A percentile compares a stretch with the other conserved stretches of the same genome.
These are phyloP conservation scores for Marcusenius ussheri DNA, from an alignment of 2,113 vertebrate genomes.

Conservation along the genomic window DNA sequence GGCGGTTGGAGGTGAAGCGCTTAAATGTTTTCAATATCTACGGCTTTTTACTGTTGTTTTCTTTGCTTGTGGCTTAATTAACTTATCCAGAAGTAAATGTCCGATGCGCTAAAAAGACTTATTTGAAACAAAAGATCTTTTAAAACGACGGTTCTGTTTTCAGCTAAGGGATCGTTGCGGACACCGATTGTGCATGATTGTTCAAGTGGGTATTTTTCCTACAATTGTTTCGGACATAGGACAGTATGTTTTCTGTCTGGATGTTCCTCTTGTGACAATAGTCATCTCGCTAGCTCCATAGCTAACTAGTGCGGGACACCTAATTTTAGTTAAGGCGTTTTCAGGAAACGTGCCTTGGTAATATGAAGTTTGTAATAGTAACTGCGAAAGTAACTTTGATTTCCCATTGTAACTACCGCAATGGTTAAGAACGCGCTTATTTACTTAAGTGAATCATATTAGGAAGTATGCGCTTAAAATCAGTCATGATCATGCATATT, in stretches of 20 bases:
- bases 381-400: not conserved
- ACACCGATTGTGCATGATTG: too few relatives aligned
- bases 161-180: not conserved
- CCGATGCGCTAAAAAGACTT: not conserved
- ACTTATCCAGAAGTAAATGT: not conserved
- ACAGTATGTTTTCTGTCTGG: not conserved
- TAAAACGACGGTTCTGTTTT: not conserved
- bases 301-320: not conserved
- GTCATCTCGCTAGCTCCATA: not conserved
- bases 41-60: not conserved
- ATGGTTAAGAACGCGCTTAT: not conserved
- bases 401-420: not conserved
- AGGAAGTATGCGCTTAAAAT: not conserved
- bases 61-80: not conserved
- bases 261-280: not conserved
- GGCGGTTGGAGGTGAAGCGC: conserved; percentile 37
- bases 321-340: not conserved
- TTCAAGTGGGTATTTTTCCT: not conserved
- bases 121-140: not conserved
- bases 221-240: not conserved
- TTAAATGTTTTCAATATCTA: not conserved
- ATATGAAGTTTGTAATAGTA: not conserved
- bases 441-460: too few relatives aligned
- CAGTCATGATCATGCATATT: not conserved
- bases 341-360: conserved; percentile 2